Percentiles rank a stretch among this genome's conserved stretches.
These are phyloP conservation scores for Blastomussa wellsi DNA, from an alignment of 92 coral and sea anemone species.

Conservation along the genomic window DNA sequence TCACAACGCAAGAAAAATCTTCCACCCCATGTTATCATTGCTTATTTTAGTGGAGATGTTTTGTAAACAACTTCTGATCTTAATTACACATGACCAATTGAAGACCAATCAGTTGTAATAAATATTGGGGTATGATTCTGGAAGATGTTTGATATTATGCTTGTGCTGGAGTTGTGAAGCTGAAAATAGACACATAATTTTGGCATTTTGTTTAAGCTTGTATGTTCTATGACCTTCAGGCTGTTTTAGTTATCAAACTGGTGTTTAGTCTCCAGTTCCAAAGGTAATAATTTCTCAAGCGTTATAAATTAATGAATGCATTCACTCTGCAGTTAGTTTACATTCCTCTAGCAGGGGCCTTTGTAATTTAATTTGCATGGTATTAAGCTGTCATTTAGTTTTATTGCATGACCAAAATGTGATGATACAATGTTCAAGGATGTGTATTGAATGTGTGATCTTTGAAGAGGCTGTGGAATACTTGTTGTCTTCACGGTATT, in stretches of 20 bases:
- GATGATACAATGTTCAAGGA: neutral
- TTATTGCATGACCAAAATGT: neutral
- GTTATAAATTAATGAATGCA: conserved; percentile 5
- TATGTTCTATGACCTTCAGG: neutral
- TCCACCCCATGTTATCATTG: neutral
- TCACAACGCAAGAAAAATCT: too few species aligned
- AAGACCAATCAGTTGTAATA: conserved; percentile 11
- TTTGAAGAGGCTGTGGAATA: neutral
- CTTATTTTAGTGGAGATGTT: neutral
- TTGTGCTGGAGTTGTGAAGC: neutral
- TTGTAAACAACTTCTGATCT: conserved; percentile 22
- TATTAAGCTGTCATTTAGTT: conserved; percentile 17
- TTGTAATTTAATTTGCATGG: conserved; percentile 28
- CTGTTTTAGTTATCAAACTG: neutral
- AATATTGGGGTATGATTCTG: conserved; percentile 25
- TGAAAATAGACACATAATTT: conserved; percentile 15
- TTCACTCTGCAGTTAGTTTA: neutral
- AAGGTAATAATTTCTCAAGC: conserved; percentile 30
- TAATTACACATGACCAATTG: neutral
- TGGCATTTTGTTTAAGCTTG: neutral
- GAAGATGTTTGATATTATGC: neutral
- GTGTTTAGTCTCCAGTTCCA: neutral
- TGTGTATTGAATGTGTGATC: neutral
- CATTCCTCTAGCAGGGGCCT: conserved; percentile 29
- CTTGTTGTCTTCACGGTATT: neutral